Evolutionary conservation across 2,797 vertebrate species (phyloP), one percentile per base, ranked within the genome.

Genomic region (Enteromius argenteus): DNA sequence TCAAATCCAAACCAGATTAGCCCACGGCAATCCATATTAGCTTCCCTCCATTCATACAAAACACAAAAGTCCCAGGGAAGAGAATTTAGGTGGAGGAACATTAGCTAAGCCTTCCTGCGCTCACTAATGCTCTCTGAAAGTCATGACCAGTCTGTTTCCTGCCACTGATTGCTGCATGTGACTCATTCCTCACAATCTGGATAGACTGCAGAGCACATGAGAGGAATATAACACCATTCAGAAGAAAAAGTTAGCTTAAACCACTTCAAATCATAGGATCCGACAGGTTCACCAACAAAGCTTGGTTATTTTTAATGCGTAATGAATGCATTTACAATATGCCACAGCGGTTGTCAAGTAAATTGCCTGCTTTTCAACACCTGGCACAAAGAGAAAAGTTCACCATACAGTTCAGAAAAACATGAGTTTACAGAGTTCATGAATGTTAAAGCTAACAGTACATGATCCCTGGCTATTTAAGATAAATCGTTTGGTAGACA

Each of bases 61-160:
- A 58, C 49, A 80, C 35, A 71, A 19, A 64, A 64, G 58, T 75
- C 71, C 44, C 44, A 32, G 15, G 72, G 72, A 53, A 15, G 1
- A 51, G 37, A 77, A 32, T 56, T 67, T 53, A 83, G 62, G 6
- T 42, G 23, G 11, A 68, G 49, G 72, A 77, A 66, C 62, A 77
- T 68, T 53, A 76, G 46, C 51, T 32, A 76, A 77, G 17, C 76
- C 60, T 58, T 68, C 23, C 64, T 39, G 30, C 27, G 60, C 17
- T 83, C n/a, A 15, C 60, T 77, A 84, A 86, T 79, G 39, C 53
- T 72, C 81, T 35, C 81, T 69, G 81, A 86, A 73, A 78, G 81
- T 64, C 75, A 74, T 79, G 62, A 79, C 62, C 19, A 37, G 74
- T 72, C 51, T 62, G 69, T 68, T 81, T 81, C 68, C 83, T 64